These are phyloP conservation scores for Temnothorax nylanderi DNA, from an alignment of 1,140 invertebrate species.

Conservation along the genomic window DNA sequence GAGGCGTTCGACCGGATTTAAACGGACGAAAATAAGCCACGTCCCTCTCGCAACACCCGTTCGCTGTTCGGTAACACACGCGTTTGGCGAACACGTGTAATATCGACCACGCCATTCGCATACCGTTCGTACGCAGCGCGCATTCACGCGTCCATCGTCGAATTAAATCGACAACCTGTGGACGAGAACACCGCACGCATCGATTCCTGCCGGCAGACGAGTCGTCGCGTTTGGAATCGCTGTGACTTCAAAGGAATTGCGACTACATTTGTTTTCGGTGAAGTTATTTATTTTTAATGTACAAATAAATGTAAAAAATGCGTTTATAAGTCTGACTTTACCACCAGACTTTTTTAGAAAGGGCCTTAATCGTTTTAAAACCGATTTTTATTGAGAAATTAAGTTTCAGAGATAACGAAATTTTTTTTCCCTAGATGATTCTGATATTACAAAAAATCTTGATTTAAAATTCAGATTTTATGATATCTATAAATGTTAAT, in stretches of 20 bases:
- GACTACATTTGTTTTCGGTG: neutral
- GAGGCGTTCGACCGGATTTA: conserved; percentile 51
- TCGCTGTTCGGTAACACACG: neutral
- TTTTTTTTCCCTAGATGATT: neutral
- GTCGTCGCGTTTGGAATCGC: neutral
- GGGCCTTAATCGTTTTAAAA: neutral
- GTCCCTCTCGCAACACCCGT: neutral
- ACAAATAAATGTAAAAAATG: neutral
- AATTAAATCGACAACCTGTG: conserved; percentile 40
- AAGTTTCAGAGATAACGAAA: neutral
- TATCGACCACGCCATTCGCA: conserved; percentile 3
- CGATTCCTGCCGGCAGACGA: neutral
- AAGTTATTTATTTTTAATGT: neutral
- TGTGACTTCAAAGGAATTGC: neutral
- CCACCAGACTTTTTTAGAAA: neutral
- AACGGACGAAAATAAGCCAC: conserved; percentile 45
- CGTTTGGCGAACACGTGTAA: conserved; percentile 23
- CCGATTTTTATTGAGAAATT: neutral
- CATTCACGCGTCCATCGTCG: conserved; percentile 21
- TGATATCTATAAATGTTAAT: neutral
- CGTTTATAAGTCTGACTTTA: neutral
- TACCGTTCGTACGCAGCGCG: neutral
- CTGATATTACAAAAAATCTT: neutral
- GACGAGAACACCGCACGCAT: neutral
- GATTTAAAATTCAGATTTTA: neutral